Base-by-base conservation (phyloP, 2,113 vertebrate genomes). In the Tachysurus vachellii region DNA sequence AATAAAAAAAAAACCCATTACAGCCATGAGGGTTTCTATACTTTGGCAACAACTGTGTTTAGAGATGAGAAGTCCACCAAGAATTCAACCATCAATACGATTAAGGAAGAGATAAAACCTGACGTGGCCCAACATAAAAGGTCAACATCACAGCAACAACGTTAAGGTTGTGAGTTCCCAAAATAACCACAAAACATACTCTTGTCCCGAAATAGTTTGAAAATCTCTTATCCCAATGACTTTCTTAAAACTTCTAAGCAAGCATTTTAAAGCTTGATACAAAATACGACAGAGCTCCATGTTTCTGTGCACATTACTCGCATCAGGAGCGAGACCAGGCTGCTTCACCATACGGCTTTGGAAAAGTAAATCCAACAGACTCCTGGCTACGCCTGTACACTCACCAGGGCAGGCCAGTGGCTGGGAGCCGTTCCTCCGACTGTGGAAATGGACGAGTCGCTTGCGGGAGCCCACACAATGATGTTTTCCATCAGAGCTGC, bases 321-420 rank as follows among this genome's bases (percentile, higher is more conserved):
- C 23, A 16, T 7, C 2, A 28, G 57, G 56, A 81, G 8, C 13
- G n/a, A 59, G n/a, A 59, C 3, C 80, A 81, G 57, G 57, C n/a
- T 19, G 28, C 28, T 50, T 36, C 31, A n/a, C 59, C 42, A 71
- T 5, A 70, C 28, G 11, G 61, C n/a, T 16, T 4, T 68, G 28
- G 31, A 71, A 16, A 71, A 36, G 31, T 8, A 36, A 42, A 71
- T 26, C 19, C 14, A 71, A 2, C 19, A 73, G 17, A 75, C n/a
- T 36, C 62, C 14, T 62, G 9, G 8, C 9, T 23, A 10, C 13
- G 31, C 42, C 42, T 75, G 79, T 82, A 80, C 82, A 95, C 97
- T 96, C 88, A 99, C 98, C 95, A 99, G 91, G 56, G 97, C 98
- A 71, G 98, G 98, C 97, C 97, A 99, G 86, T 96, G 95, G 47